Evolutionary conservation across 2,888 invertebrate genomes (phyloP), one percentile per base, ranked within the genome.

Genomic region (Troglohyphantes excavatus): DNA sequence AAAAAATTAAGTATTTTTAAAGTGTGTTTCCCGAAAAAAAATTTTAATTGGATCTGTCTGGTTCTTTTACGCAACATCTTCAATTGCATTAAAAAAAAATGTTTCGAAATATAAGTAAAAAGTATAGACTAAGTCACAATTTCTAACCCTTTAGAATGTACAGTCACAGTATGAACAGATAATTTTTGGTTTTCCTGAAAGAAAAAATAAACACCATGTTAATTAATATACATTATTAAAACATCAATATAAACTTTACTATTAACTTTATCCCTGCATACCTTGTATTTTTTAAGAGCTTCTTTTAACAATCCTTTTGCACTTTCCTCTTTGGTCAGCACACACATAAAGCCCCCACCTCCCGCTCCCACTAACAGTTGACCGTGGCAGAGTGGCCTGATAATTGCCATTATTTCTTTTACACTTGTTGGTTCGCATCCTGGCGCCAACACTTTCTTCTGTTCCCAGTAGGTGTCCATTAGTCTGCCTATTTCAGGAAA

Each of bases 381-480:
- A 6, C 91, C 91, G 53, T 90, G 72, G 53, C 82, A 72, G 2
- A 79, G 53, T 0, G 91, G 89, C 27, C 78, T 78, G 7, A 91
- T 43, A 2, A 70, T 63, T 13, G 78, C 72, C 73, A 92, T 85
- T 9, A 92, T 78, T 6, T 70, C 90, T 9, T 92, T 92, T 5
- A 94, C 93, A 21, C 92, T 91, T n/a, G 91, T 91, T 0, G 94
- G 93, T 91, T 94, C 93, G 92, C 93, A 93, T 2, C 94, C 94
- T 0, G 94, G 93, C 0, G 94, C 94, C 93, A 94, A 92, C 6
- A 92, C 90, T 88, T 93, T 93, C 93, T 94, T 94, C 92, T 93
- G 93, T 83, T 92, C 90, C 94, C 94, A 94, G 92, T 94, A 94
- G 3, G 84, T 90, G 72, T 92, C 92, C 90, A 94, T 92, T 81